Conservation (phyloP, 2,888 invertebrate species). For the Melieria picta region DNA sequence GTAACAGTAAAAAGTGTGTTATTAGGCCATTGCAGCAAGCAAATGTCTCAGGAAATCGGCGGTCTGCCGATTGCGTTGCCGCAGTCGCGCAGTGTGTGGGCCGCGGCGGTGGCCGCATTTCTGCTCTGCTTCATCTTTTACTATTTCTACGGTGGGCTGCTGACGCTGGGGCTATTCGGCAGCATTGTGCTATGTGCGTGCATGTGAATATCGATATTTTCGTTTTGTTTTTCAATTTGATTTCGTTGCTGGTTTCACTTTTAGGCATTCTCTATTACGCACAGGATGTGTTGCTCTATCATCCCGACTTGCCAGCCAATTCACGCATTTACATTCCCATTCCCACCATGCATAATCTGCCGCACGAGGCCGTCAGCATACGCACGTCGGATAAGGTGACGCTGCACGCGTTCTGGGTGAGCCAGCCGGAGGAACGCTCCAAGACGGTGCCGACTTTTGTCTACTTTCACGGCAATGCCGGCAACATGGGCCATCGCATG, state of each 20-base stretch:
- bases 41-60: conserved; percentile 25
- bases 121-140: conserved; percentile 81
- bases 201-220: background rate
- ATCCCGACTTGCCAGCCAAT: conserved; percentile 89
- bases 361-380: conserved; percentile 84
- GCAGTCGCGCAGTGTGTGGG: conserved; percentile 75
- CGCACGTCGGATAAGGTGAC: conserved; percentile 80
- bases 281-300: conserved; percentile 87
- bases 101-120: conserved; percentile 77
- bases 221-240: background rate
- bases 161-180: conserved; percentile 76
- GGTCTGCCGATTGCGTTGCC: conserved; percentile 46
- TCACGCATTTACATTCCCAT: conserved; percentile 88
- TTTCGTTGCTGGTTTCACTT: background rate
- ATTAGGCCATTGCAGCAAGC: background rate
- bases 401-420: conserved; percentile 84
- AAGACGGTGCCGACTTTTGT: conserved; percentile 83
- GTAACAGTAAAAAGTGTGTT: too few species aligned
- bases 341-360: conserved; percentile 85
- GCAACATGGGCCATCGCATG: conserved; percentile 94
- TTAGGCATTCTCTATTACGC: conserved; percentile 84
- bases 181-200: conserved; percentile 77
- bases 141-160: conserved; percentile 83
- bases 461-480: conserved; percentile 96
- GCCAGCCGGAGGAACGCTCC: conserved; percentile 75